Conservation (phyloP, 2,113 vertebrate species). For the Potamarius usumacintae region DNA sequence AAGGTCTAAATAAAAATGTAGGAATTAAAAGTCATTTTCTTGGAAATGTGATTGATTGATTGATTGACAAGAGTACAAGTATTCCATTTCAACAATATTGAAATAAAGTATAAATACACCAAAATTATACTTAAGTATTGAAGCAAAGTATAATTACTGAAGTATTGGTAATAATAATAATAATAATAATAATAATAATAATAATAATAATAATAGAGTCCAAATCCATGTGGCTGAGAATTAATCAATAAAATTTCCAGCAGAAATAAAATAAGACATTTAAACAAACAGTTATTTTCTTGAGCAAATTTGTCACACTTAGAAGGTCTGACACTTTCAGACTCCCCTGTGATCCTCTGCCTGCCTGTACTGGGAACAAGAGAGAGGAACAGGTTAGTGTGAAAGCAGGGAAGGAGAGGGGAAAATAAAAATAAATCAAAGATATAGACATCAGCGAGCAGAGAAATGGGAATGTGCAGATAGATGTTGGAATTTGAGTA, state of each 20-base stretch:
- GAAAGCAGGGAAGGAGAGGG: not conserved
- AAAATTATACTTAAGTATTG: not conserved
- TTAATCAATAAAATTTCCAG: not conserved
- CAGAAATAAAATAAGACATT: slow-evolving; percentile 29
- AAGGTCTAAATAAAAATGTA: not conserved
- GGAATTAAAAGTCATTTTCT: not conserved
- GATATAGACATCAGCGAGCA: not conserved
- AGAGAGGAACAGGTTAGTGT: not conserved
- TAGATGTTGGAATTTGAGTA: slow-evolving; percentile 40
- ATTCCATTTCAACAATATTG: not conserved
- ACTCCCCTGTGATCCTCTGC: slow-evolving; percentile 36
- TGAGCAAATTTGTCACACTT: slow-evolving; percentile 34
- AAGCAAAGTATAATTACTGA: too few species aligned
- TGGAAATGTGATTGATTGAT: not conserved
- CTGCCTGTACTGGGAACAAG: slow-evolving; percentile 8
- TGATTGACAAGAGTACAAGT: not conserved
- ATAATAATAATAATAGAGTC: not conserved
- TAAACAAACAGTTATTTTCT: slow-evolving; percentile 21
- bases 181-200: not conserved
- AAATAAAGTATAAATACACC: not conserved
- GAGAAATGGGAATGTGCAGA: slow-evolving; percentile 15
- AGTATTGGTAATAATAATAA: too few species aligned
- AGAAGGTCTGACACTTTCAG: slow-evolving; percentile 24
- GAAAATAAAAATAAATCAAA: not conserved
- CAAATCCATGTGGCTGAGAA: not conserved